Base-by-base conservation (phyloP, 2,113 vertebrate genomes). In the Sylvietta virens region DNA sequence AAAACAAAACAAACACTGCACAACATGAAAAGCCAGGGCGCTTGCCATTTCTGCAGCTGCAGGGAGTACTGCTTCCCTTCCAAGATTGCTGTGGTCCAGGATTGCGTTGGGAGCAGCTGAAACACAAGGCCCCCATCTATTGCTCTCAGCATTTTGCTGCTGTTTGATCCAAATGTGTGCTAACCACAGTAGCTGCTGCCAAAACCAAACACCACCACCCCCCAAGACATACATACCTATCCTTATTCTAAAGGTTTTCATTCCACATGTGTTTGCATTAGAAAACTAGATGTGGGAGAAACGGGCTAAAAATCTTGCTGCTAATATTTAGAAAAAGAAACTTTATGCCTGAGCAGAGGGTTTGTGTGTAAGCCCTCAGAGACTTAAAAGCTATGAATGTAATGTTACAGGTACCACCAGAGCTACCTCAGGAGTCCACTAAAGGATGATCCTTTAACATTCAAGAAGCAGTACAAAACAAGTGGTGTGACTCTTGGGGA, bases 31-130 rank as follows among this genome's bases (percentile, higher is more conserved):
- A 95, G 83, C 67, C 85, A 12, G 27, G 48, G 74, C 13, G 31
- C 88, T 74, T 96, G 82, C 91, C 94, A 62, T 91, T 81, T 72
- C 81, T 94, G 91, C 94, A 97, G 74, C 94, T 94, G 90, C 85
- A 93, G 89, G 79, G 66, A 89, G 71, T 11, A 4, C 4, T 44
- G 77, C 80, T 92, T 89, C 92, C 67, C 64, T 90, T 86, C 85
- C 76, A 87, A 81, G 88, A 1, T 44, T 62, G 77, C 87, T 77
- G 3, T 19, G 69, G 69, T 48, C 82, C 90, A 54, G 81, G 65
- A 70, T 70, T 71, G 45, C 72, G 56, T n/a, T 45, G 79, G 66
- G 64, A 91, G 82, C 87, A 58, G 66, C 89, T 78, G 91, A 85
- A 95, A n/a, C 51, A 61, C 65, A 71, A 73, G 92, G 88, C 86